Evolutionary conservation across 2,888 invertebrate species (phyloP).

Genomic region (Spisula subtruncata): DNA sequence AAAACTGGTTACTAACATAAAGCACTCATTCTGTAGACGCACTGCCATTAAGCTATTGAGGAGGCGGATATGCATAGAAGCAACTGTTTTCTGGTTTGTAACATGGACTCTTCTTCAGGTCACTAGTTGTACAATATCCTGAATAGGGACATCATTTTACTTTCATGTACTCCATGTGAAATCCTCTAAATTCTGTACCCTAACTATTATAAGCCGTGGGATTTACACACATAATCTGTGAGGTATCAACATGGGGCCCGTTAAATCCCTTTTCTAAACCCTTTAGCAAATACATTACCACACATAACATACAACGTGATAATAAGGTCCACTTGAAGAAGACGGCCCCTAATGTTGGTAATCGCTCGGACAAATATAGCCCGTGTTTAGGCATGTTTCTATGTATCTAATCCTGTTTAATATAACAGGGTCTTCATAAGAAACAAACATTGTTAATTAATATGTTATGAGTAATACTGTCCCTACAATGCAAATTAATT

Average conservation of each 20-base stretch:
- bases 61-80: no score
- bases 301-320: conserved; percentile 2
- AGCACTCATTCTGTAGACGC: no score
- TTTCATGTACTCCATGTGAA: not conserved
- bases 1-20: no score
- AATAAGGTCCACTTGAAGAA: conserved; percentile 1
- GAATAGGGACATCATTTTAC: no score
- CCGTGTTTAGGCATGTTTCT: conserved; percentile 52
- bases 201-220: not conserved
- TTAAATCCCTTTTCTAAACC: conserved; percentile 19
- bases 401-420: conserved; percentile 27
- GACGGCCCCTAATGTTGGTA: conserved; percentile 1
- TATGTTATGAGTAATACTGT: conserved; percentile 16
- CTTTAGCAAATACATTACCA: not conserved
- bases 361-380: conserved; percentile 38
- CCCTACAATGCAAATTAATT: not conserved
- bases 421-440: conserved; percentile 17
- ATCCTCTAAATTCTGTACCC: not conserved
- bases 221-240: not conserved
- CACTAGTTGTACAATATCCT: no score
- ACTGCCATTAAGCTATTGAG: no score
- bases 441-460: conserved; percentile 32
- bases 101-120: no score
- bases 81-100: no score
- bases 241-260: conserved; percentile 5